Evolutionary conservation across 2,888 invertebrate genomes (phyloP).

Genomic region (Drosophila formosana): DNA sequence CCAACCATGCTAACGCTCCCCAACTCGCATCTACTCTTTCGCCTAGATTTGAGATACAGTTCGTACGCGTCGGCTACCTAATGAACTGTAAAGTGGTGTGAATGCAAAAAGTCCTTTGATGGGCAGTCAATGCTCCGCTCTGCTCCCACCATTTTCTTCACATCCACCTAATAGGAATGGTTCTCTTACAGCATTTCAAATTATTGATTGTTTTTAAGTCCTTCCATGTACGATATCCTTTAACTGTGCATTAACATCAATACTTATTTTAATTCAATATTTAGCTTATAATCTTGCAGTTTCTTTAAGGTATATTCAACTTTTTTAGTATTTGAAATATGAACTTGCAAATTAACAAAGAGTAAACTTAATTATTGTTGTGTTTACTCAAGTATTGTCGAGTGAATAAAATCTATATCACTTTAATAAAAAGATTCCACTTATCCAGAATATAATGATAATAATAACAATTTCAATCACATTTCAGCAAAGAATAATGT

Average conservation of each 20-base stretch:
- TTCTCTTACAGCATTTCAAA: slow-evolving; percentile 18
- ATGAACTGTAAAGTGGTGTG: slow-evolving; percentile 78
- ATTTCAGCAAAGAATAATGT: no score
- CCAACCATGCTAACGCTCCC: background rate
- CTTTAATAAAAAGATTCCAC: no score
- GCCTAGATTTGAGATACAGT: slow-evolving; percentile 62
- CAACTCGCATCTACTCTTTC: slow-evolving; percentile 34
- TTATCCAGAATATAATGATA: no score
- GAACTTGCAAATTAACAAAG: no score
- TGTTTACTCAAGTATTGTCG: no score
- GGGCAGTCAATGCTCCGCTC: slow-evolving; percentile 28
- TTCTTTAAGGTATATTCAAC: no score
- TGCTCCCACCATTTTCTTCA: background rate
- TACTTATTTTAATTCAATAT: no score
- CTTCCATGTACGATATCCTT: slow-evolving; percentile 4
- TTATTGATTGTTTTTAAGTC: slow-evolving; percentile 56
- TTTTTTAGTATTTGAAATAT: no score
- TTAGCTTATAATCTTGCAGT: no score
- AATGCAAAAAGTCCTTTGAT: slow-evolving; percentile 70
- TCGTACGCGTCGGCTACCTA: slow-evolving; percentile 57
- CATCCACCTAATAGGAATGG: background rate
- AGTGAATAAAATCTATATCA: no score
- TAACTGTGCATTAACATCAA: background rate
- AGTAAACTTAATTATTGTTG: no score
- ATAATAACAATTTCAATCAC: no score